These are phyloP conservation scores for Lineus longissimus DNA, from an alignment of 1,140 invertebrate genomes.

Conservation along the genomic window DNA sequence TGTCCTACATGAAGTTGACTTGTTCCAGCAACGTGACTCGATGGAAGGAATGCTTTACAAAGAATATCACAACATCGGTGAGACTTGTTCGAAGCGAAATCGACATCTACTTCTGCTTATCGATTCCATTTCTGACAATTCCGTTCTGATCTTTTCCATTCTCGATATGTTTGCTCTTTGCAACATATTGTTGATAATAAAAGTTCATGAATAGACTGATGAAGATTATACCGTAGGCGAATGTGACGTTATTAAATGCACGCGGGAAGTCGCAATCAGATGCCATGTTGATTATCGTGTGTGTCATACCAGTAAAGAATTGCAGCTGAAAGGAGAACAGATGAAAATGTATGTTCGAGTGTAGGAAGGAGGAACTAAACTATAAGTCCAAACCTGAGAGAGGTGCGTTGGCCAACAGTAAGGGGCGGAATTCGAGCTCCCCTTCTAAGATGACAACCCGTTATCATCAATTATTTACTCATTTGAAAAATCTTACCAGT, in stretches of 20 bases:
- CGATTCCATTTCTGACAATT: too few species aligned
- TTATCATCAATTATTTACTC: neutral
- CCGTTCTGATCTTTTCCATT: too few species aligned
- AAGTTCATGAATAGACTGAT: neutral
- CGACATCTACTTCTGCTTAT: too few species aligned
- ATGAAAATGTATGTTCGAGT: neutral
- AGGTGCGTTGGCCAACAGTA: too few species aligned
- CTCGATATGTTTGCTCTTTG: too few species aligned
- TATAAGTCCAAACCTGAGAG: too few species aligned
- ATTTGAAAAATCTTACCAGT: conserved; percentile 30
- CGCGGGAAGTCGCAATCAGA: neutral
- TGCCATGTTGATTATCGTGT: neutral
- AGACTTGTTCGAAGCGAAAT: too few species aligned
- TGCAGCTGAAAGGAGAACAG: neutral
- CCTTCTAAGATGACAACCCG: neutral
- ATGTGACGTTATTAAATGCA: neutral
- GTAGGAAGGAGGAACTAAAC: too few species aligned
- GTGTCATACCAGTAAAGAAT: neutral
- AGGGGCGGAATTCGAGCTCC: neutral
- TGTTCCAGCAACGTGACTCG: too few species aligned
- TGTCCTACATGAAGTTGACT: too few species aligned
- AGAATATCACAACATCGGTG: too few species aligned
- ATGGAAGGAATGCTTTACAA: too few species aligned
- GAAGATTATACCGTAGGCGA: neutral
- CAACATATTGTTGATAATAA: neutral